These are phyloP conservation scores for Pseudolycoriella hygida DNA, from an alignment of 2,888 invertebrate species.

Conservation along the genomic window DNA sequence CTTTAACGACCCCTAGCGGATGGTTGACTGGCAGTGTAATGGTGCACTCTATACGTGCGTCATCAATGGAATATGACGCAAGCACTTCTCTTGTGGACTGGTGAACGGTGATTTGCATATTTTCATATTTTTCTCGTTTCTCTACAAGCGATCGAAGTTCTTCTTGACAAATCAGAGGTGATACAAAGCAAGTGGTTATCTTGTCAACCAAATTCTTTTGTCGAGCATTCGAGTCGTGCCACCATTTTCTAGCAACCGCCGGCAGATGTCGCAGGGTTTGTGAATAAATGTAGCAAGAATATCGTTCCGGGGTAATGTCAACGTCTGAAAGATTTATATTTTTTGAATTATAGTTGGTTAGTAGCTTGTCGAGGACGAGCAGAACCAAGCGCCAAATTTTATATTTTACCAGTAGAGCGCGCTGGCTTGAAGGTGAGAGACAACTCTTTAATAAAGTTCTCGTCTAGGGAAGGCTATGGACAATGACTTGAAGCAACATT, in stretches of 20 bases:
- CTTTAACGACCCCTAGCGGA: constrained; percentile 61
- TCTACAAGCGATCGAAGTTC: constrained; percentile 40
- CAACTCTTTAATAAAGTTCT: no score
- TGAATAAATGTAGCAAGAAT: constrained; percentile 47
- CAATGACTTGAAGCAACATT: no score
- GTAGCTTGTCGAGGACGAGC: no score
- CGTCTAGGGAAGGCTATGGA: no score
- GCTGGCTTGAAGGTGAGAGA: no score
- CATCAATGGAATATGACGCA: constrained; percentile 67
- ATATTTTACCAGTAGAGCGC: no score
- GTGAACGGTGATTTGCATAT: constrained; percentile 55
- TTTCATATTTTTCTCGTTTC: constrained; percentile 37
- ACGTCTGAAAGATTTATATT: background rate
- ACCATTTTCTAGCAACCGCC: constrained; percentile 62
- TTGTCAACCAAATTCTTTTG: constrained; percentile 48
- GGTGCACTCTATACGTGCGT: constrained; percentile 58
- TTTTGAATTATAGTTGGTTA: no score
- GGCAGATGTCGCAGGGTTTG: constrained; percentile 45
- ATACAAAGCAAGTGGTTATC: constrained; percentile 47
- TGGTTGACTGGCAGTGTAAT: constrained; percentile 66
- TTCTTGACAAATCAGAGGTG: constrained; percentile 43
- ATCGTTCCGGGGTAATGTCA: constrained; percentile 13
- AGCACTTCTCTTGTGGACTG: constrained; percentile 57
- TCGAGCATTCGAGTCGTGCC: constrained; percentile 45
- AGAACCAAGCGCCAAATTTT: no score